Evolutionary conservation across 2,113 vertebrate species (phyloP).

Genomic region (Ophiodon elongatus): DNA sequence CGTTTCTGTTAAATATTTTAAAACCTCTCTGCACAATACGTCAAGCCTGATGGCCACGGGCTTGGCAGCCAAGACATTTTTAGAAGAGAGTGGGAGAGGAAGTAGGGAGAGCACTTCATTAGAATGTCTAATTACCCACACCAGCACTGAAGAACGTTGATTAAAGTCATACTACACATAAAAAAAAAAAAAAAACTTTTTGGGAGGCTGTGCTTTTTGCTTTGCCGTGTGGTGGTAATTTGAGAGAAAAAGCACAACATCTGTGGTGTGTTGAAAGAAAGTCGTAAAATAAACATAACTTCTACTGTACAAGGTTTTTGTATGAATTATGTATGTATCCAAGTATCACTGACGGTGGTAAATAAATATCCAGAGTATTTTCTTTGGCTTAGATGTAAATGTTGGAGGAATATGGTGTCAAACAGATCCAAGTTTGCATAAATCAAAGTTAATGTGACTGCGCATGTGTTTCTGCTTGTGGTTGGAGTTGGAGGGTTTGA

Average conservation of each 20-base stretch:
- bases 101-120: conserved; percentile 81
- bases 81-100: conserved; percentile 78
- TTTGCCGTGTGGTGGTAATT: conserved; percentile 45
- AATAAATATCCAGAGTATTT: conserved; percentile 52
- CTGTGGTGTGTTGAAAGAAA: conserved; percentile 37
- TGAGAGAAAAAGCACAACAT: conserved; percentile 36
- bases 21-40: conserved; percentile 77
- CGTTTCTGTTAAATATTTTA: conserved; percentile 86
- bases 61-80: conserved; percentile 80
- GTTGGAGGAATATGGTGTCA: conserved; percentile 48
- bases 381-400: conserved; percentile 45
- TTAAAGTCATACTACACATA: conserved; percentile 79
- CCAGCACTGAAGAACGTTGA: conserved; percentile 74
- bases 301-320: conserved; percentile 49
- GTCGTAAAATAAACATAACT: conserved; percentile 69
- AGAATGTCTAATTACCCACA: conserved; percentile 85
- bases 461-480: conserved; percentile 29
- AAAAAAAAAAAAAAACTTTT: conserved; percentile 59
- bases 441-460: conserved; percentile 47
- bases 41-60: conserved; percentile 78
- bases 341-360: conserved; percentile 48
- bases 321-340: conserved; percentile 69
- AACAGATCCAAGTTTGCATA: conserved; percentile 48
- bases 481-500: conserved; percentile 31
- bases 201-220: conserved; percentile 35